Percentiles rank a stretch among this genome's conserved stretches.
Conservation (phyloP, 2,797 vertebrate species). For the Pipistrellus kuhlii region DNA sequence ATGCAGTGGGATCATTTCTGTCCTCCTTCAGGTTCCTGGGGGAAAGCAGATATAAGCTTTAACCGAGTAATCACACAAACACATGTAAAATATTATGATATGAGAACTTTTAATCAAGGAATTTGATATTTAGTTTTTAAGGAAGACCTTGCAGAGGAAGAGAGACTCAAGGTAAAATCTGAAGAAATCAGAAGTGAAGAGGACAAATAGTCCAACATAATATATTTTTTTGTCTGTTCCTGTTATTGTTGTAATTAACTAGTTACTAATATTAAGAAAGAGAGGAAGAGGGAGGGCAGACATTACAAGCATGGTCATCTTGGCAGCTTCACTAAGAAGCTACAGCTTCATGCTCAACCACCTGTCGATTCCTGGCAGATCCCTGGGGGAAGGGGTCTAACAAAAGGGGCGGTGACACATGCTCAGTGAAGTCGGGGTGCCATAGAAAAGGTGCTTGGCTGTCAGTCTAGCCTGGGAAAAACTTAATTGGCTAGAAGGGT, state of each 20-base stretch:
- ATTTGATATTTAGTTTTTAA: slow-evolving; percentile 26
- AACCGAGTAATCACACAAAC: background rate
- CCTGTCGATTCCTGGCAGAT: background rate
- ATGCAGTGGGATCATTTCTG: background rate
- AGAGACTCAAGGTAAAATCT: background rate
- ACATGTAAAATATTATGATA: background rate
- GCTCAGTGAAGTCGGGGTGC: background rate
- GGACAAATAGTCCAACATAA: background rate
- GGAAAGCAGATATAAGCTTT: background rate
- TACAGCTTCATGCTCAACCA: background rate
- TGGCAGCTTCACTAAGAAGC: background rate
- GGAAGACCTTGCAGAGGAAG: background rate
- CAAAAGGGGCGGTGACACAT: background rate
- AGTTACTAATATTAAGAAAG: background rate
- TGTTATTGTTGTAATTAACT: background rate
- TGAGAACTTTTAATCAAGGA: background rate
- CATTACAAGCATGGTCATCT: background rate
- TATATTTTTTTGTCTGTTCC: background rate
- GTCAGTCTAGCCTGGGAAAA: background rate
- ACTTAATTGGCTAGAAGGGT: background rate
- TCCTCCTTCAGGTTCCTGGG: background rate
- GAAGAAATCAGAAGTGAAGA: background rate
- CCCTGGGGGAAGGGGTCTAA: background rate
- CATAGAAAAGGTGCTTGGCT: background rate
- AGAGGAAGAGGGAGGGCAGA: background rate